These are phyloP conservation scores for Papilio glaucus DNA, from an alignment of 1,140 invertebrate genomes.

Conservation along the genomic window DNA sequence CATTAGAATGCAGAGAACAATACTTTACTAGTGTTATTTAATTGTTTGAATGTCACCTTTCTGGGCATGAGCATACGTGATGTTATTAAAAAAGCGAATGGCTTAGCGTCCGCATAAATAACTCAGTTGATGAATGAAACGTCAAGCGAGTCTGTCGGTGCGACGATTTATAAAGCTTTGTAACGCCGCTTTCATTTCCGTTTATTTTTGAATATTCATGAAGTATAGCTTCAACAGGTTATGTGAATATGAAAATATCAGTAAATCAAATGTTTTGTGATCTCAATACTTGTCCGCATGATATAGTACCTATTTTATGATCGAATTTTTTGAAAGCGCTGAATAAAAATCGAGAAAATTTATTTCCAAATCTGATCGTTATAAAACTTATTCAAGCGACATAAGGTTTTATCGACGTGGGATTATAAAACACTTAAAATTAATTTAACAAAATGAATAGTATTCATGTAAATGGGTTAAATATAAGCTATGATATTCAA, in stretches of 20 bases:
- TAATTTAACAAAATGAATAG: too few relatives aligned
- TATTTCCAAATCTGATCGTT: too few relatives aligned
- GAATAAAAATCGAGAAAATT: background rate
- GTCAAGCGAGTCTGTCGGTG: background rate
- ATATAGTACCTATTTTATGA: too few relatives aligned
- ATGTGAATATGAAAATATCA: conserved; percentile 1
- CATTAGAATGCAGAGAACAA: background rate
- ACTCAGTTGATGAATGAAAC: conserved; percentile 4
- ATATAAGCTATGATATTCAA: conserved; percentile 3
- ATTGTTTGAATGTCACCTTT: too few relatives aligned
- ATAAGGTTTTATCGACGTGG: too few relatives aligned
- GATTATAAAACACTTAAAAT: too few relatives aligned
- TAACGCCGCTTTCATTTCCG: conserved; percentile 11
- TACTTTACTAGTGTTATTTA: too few relatives aligned
- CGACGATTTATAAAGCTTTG: conserved; percentile 16
- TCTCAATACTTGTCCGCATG: background rate
- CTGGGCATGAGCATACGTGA: background rate
- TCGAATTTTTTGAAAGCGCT: background rate
- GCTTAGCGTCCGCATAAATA: conserved; percentile 2
- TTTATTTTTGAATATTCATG: conserved; percentile 20
- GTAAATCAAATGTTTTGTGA: conserved; percentile 16
- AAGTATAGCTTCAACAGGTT: conserved; percentile 13
- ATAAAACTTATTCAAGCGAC: too few relatives aligned
- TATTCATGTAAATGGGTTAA: background rate
- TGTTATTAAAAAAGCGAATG: background rate